Base-by-base conservation (phyloP, 1,140 invertebrate genomes). In the Brachionus sp. region DNA sequence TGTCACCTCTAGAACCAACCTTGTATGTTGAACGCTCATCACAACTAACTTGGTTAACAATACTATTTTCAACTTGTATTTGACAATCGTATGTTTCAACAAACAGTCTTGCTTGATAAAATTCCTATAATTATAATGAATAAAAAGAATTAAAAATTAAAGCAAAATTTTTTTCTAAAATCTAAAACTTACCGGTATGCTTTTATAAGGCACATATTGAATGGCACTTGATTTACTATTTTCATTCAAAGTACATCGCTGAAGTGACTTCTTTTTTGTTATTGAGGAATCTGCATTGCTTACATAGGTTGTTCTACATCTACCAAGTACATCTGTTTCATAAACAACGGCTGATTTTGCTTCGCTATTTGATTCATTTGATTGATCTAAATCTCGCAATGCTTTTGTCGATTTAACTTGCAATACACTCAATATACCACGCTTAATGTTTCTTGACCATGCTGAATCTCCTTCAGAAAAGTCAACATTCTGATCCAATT, bases 211-310 rank as follows among this genome's bases (percentile, higher is more conserved):
- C 19, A 62, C 46, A 62, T 62, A 80, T 62, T 80, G 50, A 35
- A 80, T 25, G 16, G 77, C 50, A 66, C 62, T 80, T 19, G 50
- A 62, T 44, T 80, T 80, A 44, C 50, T 66, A 50, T 80, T 80
- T 25, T 62, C 77, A 44, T 80, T 80, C 33, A 80, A 62, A 62
- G 77, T 80, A 19, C 77, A 80, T 80, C 77, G n/a, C 25, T 80
- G 77, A 7, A 80, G 33, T 12, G 77, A 80, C 42, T 80, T 80
- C 19, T 16, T 37, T 12, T 80, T 80, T 7, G 9, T 1, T 10
- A 80, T 62, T 4, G 33, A 39, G 23, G 16, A 29, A 62, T 80
- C 37, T 10, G 29, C 29, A 29, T 66, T 57, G 9, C 16, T 25
- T 37, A 42, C 19, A 80, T 80, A 80, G 6, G 77, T 80, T 39